Evolutionary conservation across 2,797 vertebrate species (phyloP).

Genomic region (Macropus fuliginosus): DNA sequence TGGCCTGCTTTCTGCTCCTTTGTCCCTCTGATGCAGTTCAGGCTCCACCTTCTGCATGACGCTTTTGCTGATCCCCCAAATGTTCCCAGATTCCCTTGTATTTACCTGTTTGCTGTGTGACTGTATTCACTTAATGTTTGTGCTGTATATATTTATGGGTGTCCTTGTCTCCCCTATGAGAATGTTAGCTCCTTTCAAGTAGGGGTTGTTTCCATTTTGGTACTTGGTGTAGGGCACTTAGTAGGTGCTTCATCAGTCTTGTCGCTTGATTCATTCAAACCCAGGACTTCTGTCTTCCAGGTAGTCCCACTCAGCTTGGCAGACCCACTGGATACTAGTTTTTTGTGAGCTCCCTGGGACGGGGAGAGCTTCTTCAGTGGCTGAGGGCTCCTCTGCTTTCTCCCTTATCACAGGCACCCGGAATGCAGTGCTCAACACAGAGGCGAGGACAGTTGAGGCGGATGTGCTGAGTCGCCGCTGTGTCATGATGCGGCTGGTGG

Average conservation of each 20-base stretch:
- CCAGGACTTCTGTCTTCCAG: too few relatives aligned
- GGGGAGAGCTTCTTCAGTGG: neutral
- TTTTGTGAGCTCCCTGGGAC: neutral
- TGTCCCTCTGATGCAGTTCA: neutral
- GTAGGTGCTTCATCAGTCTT: neutral
- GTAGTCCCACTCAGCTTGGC: neutral
- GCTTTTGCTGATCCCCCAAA: neutral
- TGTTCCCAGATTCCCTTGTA: neutral
- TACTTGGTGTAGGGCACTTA: neutral
- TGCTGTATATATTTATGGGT: neutral
- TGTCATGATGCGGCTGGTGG: constrained; percentile 95
- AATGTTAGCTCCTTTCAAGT: neutral
- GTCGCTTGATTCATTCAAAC: neutral
- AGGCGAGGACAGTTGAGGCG: constrained; percentile 95
- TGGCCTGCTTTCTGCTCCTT: neutral
- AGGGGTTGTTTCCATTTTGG: neutral
- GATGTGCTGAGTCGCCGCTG: constrained; percentile 98
- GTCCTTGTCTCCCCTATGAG: neutral
- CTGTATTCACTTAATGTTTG: neutral
- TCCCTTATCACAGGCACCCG: constrained; percentile 89
- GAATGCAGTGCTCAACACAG: constrained; percentile 96
- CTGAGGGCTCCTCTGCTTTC: neutral
- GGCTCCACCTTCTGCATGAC: neutral
- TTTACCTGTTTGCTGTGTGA: neutral
- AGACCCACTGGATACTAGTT: too few relatives aligned